Evolutionary conservation across 2,113 vertebrate species (phyloP), one percentile per base, ranked within the genome.

Genomic region (Trachemys scripta): DNA sequence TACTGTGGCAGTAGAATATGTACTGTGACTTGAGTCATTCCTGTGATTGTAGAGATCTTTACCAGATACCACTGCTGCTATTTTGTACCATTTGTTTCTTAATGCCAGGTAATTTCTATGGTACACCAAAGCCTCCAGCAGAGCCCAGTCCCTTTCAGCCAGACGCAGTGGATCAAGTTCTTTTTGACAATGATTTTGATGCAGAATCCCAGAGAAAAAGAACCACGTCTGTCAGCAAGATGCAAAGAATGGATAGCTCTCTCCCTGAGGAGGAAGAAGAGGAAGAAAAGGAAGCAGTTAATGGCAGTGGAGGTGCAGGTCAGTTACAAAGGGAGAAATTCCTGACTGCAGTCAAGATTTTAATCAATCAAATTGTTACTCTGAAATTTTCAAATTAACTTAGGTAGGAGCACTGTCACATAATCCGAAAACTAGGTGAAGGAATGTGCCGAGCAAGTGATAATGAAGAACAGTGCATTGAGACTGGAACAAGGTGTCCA

Each of bases 181-280:
- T 99, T 94, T 99, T 99, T 89, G 99, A 99, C 83, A 99, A 99
- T 97, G 99, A 99, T 85, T 99, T 99, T 96, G 99, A 99, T 96
- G 98, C 98, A 0, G 99, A 99, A 96, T 99, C 99, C 1, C 99
- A 99, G 96, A 98, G 99, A 80, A 99, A 99, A 94, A 99, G 99
- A 97, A 99, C 99, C 22, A 99, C 99, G 0, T 99, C 99, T 0
- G 99, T 99, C 98, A 99, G 99, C 97, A 99, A 99, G 97, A 99
- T 99, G 99, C 99, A 99, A 62, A 98, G 99, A 90, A 99, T 98
- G 98, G 99, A 99, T 97, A 99, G 99, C 35, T 98, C 99, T 3
- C 98, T 99, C 20, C 99, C 99, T 3, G 99, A 99, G 95, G 99
- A 99, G 93, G 99, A 99, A 47, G 99, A 99, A 6, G 99, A 99